Percentiles rank a stretch among this genome's conserved stretches.
Conservation (phyloP, 2,888 invertebrate species). For the Caenorhabditis auriculariae region DNA sequence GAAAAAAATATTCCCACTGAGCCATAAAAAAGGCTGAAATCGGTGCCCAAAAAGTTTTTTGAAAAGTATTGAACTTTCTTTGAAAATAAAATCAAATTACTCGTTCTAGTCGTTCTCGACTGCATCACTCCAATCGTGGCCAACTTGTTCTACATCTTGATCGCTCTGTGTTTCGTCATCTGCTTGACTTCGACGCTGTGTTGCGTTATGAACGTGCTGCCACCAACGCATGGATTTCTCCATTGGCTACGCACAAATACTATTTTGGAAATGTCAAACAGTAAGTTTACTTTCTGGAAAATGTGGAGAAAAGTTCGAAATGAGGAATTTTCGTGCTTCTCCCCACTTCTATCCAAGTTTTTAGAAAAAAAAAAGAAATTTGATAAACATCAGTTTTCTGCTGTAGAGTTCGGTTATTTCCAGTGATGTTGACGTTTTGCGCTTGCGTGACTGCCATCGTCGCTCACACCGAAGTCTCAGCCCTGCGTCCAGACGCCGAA, state of each 20-base stretch:
- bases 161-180: conserved; percentile 51
- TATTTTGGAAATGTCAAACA: conserved; percentile 46
- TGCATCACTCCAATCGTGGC: conserved; percentile 52
- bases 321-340: background rate
- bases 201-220: conserved; percentile 36
- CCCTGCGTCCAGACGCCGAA: conserved; percentile 35
- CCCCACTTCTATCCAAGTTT: no score
- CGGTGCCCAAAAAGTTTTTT: no score
- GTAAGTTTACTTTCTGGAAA: conserved; percentile 28
- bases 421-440: conserved; percentile 41
- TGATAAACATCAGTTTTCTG: no score
- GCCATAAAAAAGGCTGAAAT: no score
- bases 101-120: conserved; percentile 46
- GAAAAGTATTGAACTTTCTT: background rate
- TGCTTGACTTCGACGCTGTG: conserved; percentile 32
- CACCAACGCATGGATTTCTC: conserved; percentile 42
- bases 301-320: no score
- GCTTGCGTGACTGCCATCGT: conserved; percentile 38
- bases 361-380: no score
- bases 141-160: conserved; percentile 52
- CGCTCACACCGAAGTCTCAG: conserved; percentile 35
- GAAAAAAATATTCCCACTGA: no score
- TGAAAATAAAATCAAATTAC: no score
- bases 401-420: conserved; percentile 9
- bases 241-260: conserved; percentile 46